Base-by-base conservation (phyloP, 2,888 invertebrate genomes). In the Deilephila porcellus region DNA sequence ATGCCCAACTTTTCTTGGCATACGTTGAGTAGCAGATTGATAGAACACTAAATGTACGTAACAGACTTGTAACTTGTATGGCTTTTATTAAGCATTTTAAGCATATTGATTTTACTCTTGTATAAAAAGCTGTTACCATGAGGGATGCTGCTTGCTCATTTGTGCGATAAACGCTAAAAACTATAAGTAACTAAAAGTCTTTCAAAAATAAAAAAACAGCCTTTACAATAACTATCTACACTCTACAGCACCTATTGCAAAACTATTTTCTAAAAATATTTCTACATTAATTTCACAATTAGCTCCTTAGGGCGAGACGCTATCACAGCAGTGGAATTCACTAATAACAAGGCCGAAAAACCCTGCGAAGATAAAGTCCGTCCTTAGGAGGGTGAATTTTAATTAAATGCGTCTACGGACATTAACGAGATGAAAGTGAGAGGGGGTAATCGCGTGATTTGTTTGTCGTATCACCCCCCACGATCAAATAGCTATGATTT, bases 401-500 rank as follows among this genome's bases (percentile, higher is more conserved):
- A 94, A 94, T 94, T 93, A 94, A 94, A 94, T 90, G 90, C 90
- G 89, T 88, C 89, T 88, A 87, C 86, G 88, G 83, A 90, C 89
- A 90, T 91, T 93, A 93, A 93, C 91, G 91, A 91, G 93, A 94
- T 91, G 92, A 92, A 92, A 92, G 90, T 88, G 90, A 90, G 90
- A 86, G 83, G 86, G 86, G 89, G 90, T 91, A 88, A 92, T 90
- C 91, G 70, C 72, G 90, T 89, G 93, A 93, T 93, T 93, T 94
- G 93, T 93, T 93, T 93, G 91, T 90, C 84, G 88, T 87, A 87
- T 88, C 86, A 88, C 86, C 85, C 81, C 77, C 77, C 81, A 78
- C 84, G 84, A 81, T 85, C 83, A 81, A 79, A 81, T 78, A 75
- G 80, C 82, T 78, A 82, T 84, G 83, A 83, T 80, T 81, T 85